phyloP scores from a whole-genome alignment of 2,888 invertebrate species.

The Scrobipalpa atriplicella region DNA sequence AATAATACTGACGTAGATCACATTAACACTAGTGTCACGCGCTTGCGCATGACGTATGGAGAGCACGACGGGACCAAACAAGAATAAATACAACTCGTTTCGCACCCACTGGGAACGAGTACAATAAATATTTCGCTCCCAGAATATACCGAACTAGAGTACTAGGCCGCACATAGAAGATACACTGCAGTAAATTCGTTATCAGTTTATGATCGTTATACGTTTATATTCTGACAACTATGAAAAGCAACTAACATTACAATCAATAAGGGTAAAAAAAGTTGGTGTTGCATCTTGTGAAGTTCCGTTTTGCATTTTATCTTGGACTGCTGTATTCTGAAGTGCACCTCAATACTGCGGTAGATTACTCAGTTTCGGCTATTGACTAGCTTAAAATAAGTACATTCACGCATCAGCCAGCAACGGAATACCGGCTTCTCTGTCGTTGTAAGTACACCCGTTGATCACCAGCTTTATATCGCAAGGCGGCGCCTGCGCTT shows the following conservation, averaged over 20 bases:
- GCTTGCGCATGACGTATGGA: constrained; percentile 20
- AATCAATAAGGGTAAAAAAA: no score
- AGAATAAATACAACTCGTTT: background rate
- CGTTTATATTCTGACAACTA: no score
- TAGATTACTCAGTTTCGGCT: constrained; percentile 12
- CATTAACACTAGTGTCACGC: constrained; percentile 50
- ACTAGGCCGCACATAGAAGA: background rate
- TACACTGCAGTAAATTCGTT: background rate
- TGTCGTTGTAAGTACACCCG: constrained; percentile 59
- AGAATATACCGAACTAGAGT: background rate
- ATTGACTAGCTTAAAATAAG: constrained; percentile 54
- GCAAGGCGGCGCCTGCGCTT: constrained; percentile 39
- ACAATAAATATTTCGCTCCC: constrained; percentile 14
- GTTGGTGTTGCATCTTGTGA: no score
- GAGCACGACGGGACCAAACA: constrained; percentile 11
- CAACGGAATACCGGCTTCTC: constrained; percentile 67
- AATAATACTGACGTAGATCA: constrained; percentile 81
- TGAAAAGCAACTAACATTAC: no score
- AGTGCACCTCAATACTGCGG: background rate
- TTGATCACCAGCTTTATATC: constrained; percentile 72
- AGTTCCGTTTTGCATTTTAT: no score
- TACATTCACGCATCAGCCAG: constrained; percentile 63
- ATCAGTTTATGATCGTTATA: no score
- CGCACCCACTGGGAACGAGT: constrained; percentile 2
- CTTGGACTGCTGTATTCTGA: background rate